Evolutionary conservation across 2,113 vertebrate species (phyloP).

Genomic region (Otocyon megalotis): DNA sequence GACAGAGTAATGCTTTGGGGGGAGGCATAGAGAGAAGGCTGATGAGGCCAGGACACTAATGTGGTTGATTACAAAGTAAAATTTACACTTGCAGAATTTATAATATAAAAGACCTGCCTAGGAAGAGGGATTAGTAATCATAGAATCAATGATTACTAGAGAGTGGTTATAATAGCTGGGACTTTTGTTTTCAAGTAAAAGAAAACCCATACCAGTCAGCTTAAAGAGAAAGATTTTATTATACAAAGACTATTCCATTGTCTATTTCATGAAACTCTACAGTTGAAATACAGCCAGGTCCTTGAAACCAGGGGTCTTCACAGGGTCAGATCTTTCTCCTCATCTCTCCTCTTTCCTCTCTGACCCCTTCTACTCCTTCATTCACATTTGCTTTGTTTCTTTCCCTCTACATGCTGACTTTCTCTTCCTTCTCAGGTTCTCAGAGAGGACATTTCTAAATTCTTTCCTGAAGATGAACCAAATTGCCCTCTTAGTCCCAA

Average conservation of each 20-base stretch:
- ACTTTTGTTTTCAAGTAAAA: not conserved
- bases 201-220: not conserved
- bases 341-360: not conserved
- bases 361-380: not conserved
- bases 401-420: not conserved
- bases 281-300: not conserved
- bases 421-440: not conserved
- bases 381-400: not conserved
- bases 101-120: not conserved
- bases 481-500: not conserved
- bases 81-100: not conserved
- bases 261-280: not conserved
- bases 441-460: not conserved
- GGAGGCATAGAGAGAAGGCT: not conserved
- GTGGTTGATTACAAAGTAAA: not conserved
- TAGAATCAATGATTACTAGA: not conserved
- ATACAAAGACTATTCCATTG: not conserved
- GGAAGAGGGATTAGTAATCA: not conserved
- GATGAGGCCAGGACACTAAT: not conserved
- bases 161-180: not conserved
- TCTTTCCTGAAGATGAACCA: not conserved
- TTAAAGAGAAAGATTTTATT: not conserved
- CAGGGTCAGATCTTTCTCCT: not conserved
- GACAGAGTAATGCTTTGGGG: not conserved
- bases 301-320: not conserved